Percentiles rank a stretch among this genome's conserved stretches.
phyloP scores from a whole-genome alignment of 1,140 invertebrate genomes.

The Meloidogyne hapla region DNA sequence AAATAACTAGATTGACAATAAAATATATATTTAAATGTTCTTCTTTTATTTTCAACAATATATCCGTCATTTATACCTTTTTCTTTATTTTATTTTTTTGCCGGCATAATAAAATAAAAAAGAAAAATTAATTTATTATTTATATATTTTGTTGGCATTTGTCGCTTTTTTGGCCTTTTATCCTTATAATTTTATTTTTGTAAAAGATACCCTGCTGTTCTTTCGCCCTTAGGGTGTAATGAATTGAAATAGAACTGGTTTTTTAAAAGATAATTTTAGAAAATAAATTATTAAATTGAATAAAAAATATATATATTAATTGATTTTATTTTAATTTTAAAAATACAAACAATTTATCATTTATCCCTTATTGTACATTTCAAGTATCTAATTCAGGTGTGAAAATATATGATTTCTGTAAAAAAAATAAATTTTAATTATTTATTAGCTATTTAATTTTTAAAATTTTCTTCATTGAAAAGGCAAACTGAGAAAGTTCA shows the following conservation, averaged over 20 bases:
- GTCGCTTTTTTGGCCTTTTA: conserved; percentile 4
- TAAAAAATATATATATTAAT: not conserved
- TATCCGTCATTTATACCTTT: not conserved
- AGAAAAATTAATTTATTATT: not conserved
- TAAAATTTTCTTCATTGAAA: too few species aligned
- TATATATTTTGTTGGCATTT: not conserved
- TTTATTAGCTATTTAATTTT: too few species aligned
- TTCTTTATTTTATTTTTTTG: not conserved
- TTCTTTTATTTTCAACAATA: not conserved
- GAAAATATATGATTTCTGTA: too few species aligned
- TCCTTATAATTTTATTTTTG: not conserved
- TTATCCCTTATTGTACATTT: too few species aligned
- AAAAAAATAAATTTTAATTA: too few species aligned
- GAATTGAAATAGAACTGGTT: not conserved
- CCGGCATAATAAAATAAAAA: not conserved
- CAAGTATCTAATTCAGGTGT: too few species aligned
- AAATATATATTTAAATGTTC: not conserved
- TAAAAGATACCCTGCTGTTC: not conserved
- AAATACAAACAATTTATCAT: too few species aligned
- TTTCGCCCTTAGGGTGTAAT: not conserved
- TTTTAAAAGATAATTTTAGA: not conserved
- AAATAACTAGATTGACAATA: too few species aligned
- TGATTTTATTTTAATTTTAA: too few species aligned
- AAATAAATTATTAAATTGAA: not conserved
- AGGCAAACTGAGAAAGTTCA: too few species aligned